phyloP scores from a whole-genome alignment of 1,140 invertebrate species.

The Drosophila littoralis region DNA sequence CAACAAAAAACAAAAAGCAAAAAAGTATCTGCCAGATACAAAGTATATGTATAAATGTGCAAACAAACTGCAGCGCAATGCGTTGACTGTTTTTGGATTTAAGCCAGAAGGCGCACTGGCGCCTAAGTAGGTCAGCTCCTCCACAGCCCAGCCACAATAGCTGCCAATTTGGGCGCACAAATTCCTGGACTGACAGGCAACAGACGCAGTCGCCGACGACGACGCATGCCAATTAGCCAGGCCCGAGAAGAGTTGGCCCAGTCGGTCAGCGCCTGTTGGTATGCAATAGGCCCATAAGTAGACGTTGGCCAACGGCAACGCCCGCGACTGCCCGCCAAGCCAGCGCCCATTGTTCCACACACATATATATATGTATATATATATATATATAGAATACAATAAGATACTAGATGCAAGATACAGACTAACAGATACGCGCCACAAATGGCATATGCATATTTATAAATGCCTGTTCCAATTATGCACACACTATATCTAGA shows the following conservation, averaged over 20 bases:
- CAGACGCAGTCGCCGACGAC: constrained; percentile 34
- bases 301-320: background rate
- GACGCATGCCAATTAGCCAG: constrained; percentile 73
- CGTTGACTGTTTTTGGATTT: constrained; percentile 71
- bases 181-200: constrained; percentile 75
- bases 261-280: constrained; percentile 35
- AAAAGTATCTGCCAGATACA: constrained; percentile 33
- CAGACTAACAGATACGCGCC: background rate
- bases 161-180: constrained; percentile 77
- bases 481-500: constrained; percentile 9
- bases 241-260: constrained; percentile 6
- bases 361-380: too few relatives aligned
- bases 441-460: constrained; percentile 7
- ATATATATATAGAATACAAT: constrained; percentile 1
- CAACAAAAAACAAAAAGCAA: background rate
- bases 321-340: background rate
- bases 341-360: constrained; percentile 4
- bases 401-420: constrained; percentile 1
- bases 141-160: constrained; percentile 60
- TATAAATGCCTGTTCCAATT: constrained; percentile 8
- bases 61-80: constrained; percentile 13
- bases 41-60: background rate
- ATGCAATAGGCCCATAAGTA: constrained; percentile 18
- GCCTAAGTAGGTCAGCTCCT: constrained; percentile 71
- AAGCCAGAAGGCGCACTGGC: constrained; percentile 72